phyloP scores from a whole-genome alignment of 2,888 invertebrate species.

The Plusia festucae region DNA sequence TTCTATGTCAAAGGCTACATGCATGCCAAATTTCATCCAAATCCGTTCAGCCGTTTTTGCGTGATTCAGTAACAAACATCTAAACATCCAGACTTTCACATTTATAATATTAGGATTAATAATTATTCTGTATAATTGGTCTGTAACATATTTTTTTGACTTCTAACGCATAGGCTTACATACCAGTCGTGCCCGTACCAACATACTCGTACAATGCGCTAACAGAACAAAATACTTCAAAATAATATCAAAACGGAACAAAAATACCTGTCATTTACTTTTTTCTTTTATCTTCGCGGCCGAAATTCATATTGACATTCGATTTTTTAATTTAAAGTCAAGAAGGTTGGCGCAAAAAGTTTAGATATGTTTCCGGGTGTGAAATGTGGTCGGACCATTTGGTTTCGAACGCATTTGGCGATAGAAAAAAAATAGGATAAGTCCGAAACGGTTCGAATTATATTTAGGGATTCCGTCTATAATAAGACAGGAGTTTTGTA shows the following conservation, averaged over 20 bases:
- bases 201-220: too few relatives aligned
- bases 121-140: too few relatives aligned
- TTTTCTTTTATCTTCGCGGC: constrained; percentile 14
- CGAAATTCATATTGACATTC: constrained; percentile 38
- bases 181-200: too few relatives aligned
- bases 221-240: background rate
- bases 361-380: constrained; percentile 83
- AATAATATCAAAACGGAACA: background rate
- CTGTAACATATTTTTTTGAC: too few relatives aligned
- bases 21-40: too few relatives aligned
- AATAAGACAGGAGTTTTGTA: background rate
- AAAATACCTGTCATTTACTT: constrained; percentile 3
- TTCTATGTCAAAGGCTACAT: too few relatives aligned
- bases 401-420: constrained; percentile 78
- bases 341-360: constrained; percentile 72
- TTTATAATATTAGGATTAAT: too few relatives aligned
- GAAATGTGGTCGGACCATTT: constrained; percentile 84
- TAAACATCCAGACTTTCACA: too few relatives aligned
- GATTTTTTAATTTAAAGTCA: constrained; percentile 52
- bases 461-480: constrained; percentile 44
- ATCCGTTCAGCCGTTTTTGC: too few relatives aligned
- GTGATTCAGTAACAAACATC: too few relatives aligned
- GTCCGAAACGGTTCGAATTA: constrained; percentile 16
- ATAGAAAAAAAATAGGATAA: constrained; percentile 51
- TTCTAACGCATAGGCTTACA: too few relatives aligned